Evolutionary conservation across 2,797 vertebrate species (phyloP).

Genomic region (Potorous gilbertii): DNA sequence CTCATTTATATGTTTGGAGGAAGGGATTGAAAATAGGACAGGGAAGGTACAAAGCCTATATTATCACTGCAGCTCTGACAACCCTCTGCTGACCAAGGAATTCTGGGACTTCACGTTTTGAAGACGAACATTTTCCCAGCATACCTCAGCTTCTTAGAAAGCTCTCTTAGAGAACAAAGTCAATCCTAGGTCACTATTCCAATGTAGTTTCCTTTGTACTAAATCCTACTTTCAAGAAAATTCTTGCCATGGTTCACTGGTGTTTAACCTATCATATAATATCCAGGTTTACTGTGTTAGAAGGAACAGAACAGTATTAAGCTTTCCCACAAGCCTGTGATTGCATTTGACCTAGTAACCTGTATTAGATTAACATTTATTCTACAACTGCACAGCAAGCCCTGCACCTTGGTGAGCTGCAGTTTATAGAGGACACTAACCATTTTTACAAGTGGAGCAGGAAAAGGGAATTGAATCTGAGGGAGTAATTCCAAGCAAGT

Average conservation of each 20-base stretch:
- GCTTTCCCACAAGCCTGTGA: constrained; percentile 91
- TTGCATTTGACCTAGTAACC: constrained; percentile 92
- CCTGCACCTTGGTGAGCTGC: constrained; percentile 86
- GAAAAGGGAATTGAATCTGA: constrained; percentile 90
- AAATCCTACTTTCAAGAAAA: constrained; percentile 90
- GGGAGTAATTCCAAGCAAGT: constrained; percentile 89
- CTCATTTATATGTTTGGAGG: constrained; percentile 1
- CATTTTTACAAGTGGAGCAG: constrained; percentile 90
- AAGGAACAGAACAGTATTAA: constrained; percentile 90
- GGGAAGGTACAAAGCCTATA: constrained; percentile 68
- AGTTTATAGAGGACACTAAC: constrained; percentile 89
- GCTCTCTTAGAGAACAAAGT: constrained; percentile 84
- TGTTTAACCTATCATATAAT: constrained; percentile 92
- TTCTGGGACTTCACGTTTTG: constrained; percentile 78
- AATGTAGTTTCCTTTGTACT: constrained; percentile 87
- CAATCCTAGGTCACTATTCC: constrained; percentile 87
- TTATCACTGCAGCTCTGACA: constrained; percentile 74
- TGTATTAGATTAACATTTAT: constrained; percentile 93
- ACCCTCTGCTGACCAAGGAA: constrained; percentile 70
- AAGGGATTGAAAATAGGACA: constrained; percentile 37
- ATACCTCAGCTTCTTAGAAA: constrained; percentile 78
- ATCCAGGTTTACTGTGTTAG: constrained; percentile 90
- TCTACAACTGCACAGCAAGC: constrained; percentile 89
- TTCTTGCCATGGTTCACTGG: constrained; percentile 89
- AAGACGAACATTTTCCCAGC: constrained; percentile 81